Evolutionary conservation across 2,797 vertebrate species (phyloP), one percentile per base, ranked within the genome.

Genomic region (Pogonophryne albipinna): DNA sequence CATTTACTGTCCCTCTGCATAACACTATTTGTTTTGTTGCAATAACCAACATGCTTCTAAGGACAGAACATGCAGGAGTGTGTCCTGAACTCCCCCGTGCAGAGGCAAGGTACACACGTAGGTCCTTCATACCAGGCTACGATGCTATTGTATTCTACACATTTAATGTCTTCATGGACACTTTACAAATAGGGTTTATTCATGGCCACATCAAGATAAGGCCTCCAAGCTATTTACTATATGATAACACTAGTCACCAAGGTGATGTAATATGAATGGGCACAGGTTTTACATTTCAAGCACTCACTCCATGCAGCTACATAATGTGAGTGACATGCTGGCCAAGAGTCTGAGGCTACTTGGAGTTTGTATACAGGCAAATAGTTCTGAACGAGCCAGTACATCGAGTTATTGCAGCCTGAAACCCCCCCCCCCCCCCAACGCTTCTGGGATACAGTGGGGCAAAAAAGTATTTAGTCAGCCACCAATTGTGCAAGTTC

Each of bases 101-200:
- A 79, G n/a, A 73, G 66, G 42, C 81, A 44, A 71, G 62, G 62
- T 41, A 78, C 51, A 77, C 53, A 83, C 8, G 45, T 46, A 70
- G 67, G 70, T 78, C 73, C 50, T 74, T 52, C 19, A 75, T 17
- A 55, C 49, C 8, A 45, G 47, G 15, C 49, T 31, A 71, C 3
- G 44, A 61, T 46, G 12, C 23, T 46, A 38, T 80, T 50, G 72
- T 12, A 53, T 66, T 38, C 58, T 72, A 50, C 34, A 59, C 31
- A 74, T 59, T 2, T 50, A 4, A 51, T 38, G 9, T 45, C 38
- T 58, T 63, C 46, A 44, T 57, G 59, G 76, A 46, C 61, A 66
- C 2, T 27, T 57, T 38, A 66, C 20, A 74, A 38, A 79, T 31
- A n/a, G 4, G 10, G 31, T 60, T 79, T 58, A 76, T 66, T 53